A percentile compares a stretch with the other conserved stretches of the same genome.
Conservation (phyloP, 2,113 vertebrate genomes). For the Salvator merianae region DNA sequence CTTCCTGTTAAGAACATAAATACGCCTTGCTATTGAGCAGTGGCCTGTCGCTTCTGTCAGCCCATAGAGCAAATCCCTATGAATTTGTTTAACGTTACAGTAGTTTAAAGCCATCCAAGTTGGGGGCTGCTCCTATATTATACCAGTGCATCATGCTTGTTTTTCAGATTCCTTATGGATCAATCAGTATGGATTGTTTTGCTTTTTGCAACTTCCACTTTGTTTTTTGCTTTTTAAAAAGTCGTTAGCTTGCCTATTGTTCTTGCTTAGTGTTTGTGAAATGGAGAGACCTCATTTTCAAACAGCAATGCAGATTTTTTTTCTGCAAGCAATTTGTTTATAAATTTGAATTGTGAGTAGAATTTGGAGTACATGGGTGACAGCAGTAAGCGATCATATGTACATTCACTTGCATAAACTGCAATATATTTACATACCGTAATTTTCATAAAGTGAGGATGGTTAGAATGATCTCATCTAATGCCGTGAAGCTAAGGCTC, state of each 20-base stretch:
- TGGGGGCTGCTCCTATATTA: background rate
- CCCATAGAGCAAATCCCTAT: too few species aligned
- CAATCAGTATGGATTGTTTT: too few species aligned
- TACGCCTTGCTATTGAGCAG: too few species aligned
- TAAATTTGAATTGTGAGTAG: background rate
- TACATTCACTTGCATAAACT: background rate
- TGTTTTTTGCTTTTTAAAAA: background rate
- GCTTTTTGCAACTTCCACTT: too few species aligned
- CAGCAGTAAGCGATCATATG: background rate
- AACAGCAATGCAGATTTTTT: background rate
- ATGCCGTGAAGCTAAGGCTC: too few species aligned
- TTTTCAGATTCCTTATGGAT: background rate
- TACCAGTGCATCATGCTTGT: too few species aligned
- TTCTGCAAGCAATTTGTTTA: background rate
- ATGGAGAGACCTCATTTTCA: too few species aligned
- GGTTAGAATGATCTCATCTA: background rate
- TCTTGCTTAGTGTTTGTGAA: background rate
- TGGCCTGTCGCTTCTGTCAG: too few species aligned
- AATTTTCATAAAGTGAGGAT: background rate
- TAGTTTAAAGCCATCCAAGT: too few species aligned
- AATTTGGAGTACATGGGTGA: background rate
- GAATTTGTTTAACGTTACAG: too few species aligned
- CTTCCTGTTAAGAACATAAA: too few species aligned
- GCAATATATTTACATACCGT: background rate
- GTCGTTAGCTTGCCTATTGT: background rate